phyloP scores from a whole-genome alignment of 2,888 invertebrate genomes.

The Spilosoma lubricipeda region DNA sequence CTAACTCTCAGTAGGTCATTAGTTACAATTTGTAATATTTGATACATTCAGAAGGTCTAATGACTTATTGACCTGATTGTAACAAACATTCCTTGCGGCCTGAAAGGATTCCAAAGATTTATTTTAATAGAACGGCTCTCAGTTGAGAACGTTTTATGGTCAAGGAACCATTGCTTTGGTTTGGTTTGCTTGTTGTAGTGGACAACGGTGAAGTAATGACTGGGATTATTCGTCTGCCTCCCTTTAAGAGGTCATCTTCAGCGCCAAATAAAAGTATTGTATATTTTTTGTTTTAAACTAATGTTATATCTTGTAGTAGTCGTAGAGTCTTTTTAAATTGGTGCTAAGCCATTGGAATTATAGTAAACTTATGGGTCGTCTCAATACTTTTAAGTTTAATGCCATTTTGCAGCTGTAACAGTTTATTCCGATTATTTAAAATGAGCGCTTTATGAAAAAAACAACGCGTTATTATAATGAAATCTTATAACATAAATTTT shows the following conservation, averaged over 20 bases:
- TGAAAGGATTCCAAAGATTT: background rate
- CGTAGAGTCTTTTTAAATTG: background rate
- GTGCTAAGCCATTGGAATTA: background rate
- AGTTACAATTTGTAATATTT: slow-evolving; percentile 7
- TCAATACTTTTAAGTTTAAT: too few species aligned
- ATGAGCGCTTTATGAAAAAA: too few species aligned
- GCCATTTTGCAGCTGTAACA: too few species aligned
- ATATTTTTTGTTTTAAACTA: background rate
- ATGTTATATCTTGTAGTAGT: background rate
- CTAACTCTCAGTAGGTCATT: slow-evolving; percentile 35
- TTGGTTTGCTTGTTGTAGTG: background rate
- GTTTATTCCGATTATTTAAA: too few species aligned
- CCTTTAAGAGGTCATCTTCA: slow-evolving; percentile 4
- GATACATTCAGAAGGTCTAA: background rate
- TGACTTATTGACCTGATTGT: slow-evolving; percentile 3
- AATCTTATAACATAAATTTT: too few species aligned
- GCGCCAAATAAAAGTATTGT: slow-evolving; percentile 1
- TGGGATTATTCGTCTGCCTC: background rate
- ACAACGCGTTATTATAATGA: too few species aligned
- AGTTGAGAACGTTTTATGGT: background rate
- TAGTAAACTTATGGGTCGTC: background rate
- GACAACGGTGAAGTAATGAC: background rate
- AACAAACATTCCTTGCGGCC: background rate
- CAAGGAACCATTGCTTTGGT: background rate
- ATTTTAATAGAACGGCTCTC: background rate